Conservation (phyloP, 2,113 vertebrate species). For the Notechis scutatus region DNA sequence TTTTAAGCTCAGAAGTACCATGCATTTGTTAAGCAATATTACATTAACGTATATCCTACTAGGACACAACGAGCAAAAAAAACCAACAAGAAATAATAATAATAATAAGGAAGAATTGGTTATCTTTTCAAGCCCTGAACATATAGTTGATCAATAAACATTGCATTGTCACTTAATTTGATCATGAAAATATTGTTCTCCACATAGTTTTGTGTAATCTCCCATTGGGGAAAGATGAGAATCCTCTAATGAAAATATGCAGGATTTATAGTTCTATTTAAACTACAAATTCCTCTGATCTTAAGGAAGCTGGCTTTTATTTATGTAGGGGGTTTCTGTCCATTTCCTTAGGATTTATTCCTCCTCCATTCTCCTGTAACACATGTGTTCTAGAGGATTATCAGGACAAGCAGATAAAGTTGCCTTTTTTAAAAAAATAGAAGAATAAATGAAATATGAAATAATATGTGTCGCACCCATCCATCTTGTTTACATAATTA, state of each 20-base stretch:
- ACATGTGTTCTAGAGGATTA: slow-evolving; percentile 3
- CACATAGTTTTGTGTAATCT: slow-evolving; percentile 60
- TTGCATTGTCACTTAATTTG: slow-evolving; percentile 64
- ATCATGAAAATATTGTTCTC: slow-evolving; percentile 66
- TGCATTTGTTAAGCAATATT: slow-evolving; percentile 61
- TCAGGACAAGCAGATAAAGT: not conserved
- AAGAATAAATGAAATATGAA: not conserved
- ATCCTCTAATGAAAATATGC: slow-evolving; percentile 54
- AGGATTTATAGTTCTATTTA: slow-evolving; percentile 64
- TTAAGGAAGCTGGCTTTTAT: slow-evolving; percentile 5
- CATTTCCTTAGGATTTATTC: not conserved
- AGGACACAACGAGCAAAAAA: slow-evolving; percentile 23
- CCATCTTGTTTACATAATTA: slow-evolving; percentile 33
- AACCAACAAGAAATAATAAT: slow-evolving; percentile 41
- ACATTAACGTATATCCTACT: slow-evolving; percentile 56
- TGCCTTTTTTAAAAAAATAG: slow-evolving; percentile 29
- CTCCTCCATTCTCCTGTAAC: slow-evolving; percentile 53
- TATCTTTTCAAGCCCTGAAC: slow-evolving; percentile 55
- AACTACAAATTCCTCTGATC: slow-evolving; percentile 54
- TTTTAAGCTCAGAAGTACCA: slow-evolving; percentile 41
- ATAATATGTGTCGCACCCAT: slow-evolving; percentile 33
- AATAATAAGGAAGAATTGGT: slow-evolving; percentile 48
- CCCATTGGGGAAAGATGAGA: slow-evolving; percentile 62
- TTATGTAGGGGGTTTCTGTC: slow-evolving; percentile 6
- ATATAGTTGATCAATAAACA: slow-evolving; percentile 65